phyloP scores from a whole-genome alignment of 1,140 invertebrate genomes.

The Drosophila miranda region DNA sequence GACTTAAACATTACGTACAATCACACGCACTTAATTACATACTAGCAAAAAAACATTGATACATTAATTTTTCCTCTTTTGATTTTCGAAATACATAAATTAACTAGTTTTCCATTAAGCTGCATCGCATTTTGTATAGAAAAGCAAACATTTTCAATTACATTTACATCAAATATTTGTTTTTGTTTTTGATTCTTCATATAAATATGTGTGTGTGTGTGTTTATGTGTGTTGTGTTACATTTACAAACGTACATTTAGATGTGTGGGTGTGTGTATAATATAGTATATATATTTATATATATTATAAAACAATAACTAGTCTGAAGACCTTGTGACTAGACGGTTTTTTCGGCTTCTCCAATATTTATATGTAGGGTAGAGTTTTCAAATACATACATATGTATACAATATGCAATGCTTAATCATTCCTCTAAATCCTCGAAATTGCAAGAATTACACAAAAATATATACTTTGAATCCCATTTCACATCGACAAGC shows the following conservation, averaged over 20 bases:
- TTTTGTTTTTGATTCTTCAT: constrained; percentile 46
- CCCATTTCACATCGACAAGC: constrained; percentile 5
- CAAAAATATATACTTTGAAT: constrained; percentile 2
- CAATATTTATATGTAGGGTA: constrained; percentile 43
- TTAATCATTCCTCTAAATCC: constrained; percentile 15
- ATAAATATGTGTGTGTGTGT: constrained; percentile 36
- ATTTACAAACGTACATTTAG: constrained; percentile 51
- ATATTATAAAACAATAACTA: constrained; percentile 78
- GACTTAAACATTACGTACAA: constrained; percentile 69
- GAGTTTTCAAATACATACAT: constrained; percentile 50
- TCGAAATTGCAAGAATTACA: constrained; percentile 15
- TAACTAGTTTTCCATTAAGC: constrained; percentile 55
- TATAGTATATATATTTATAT: constrained; percentile 12
- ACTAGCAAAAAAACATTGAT: constrained; percentile 68
- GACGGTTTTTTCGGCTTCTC: constrained; percentile 70
- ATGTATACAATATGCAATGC: constrained; percentile 18
- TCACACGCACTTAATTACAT: constrained; percentile 73
- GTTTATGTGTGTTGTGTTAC: constrained; percentile 42
- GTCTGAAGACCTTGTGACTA: constrained; percentile 81
- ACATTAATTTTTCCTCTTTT: constrained; percentile 39
- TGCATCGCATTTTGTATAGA: constrained; percentile 34
- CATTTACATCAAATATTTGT: constrained; percentile 46
- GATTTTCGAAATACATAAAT: constrained; percentile 49
- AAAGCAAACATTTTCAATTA: constrained; percentile 47
- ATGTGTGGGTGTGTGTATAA: constrained; percentile 42